Percentiles rank a stretch among this genome's conserved stretches.
Evolutionary conservation across 2,888 invertebrate genomes (phyloP).

Genomic region (Actias luna): DNA sequence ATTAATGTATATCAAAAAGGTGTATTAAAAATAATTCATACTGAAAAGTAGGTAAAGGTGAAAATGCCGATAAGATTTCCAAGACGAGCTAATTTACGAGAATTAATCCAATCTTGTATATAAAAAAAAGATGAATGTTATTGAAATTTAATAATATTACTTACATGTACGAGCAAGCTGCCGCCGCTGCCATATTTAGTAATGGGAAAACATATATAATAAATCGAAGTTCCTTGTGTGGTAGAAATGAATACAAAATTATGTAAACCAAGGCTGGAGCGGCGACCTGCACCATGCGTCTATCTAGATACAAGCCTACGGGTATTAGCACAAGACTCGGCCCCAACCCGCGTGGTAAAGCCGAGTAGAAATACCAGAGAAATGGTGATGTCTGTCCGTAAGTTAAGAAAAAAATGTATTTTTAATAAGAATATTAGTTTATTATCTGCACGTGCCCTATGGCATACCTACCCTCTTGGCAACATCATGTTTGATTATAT

Average conservation of each 20-base stretch:
- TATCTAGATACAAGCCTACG: slow-evolving; percentile 87
- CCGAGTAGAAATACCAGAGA: slow-evolving; percentile 99
- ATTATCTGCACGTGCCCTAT: too few species aligned
- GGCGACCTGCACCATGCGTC: slow-evolving; percentile 85
- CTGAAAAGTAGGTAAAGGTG: too few species aligned
- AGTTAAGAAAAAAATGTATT: slow-evolving; percentile 26
- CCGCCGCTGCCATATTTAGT: slow-evolving; percentile 93
- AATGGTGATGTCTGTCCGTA: slow-evolving; percentile 91
- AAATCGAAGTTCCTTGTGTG: slow-evolving; percentile 98
- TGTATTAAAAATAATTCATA: too few species aligned
- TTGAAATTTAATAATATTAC: slow-evolving; percentile 55
- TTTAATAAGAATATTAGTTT: too few species aligned
- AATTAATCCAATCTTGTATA: too few species aligned
- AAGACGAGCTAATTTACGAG: too few species aligned
- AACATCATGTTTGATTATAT: too few species aligned
- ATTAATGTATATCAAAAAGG: too few species aligned
- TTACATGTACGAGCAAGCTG: slow-evolving; percentile 94
- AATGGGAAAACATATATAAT: slow-evolving; percentile 98
- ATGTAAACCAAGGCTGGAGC: slow-evolving; percentile 90
- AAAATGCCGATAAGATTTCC: too few species aligned
- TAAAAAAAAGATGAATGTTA: not conserved
- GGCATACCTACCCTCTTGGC: too few species aligned
- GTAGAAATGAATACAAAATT: slow-evolving; percentile 94
- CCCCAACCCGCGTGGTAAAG: slow-evolving; percentile 94
- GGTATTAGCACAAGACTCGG: slow-evolving; percentile 91